Evolutionary conservation across 2,888 invertebrate genomes (phyloP), one percentile per base, ranked within the genome.

Genomic region (Drosophila mettleri): DNA sequence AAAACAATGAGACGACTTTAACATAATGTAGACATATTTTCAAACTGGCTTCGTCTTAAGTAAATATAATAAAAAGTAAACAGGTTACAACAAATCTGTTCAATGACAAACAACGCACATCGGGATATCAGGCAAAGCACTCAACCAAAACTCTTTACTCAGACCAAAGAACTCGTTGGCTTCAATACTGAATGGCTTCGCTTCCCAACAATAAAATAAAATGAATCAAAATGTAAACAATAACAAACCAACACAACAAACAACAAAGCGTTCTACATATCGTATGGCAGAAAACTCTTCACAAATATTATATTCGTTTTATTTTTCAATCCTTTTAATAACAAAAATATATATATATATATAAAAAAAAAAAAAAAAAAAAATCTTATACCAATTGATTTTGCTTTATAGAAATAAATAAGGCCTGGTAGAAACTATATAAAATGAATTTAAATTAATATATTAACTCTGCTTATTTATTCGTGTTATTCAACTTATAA

Each of bases 231-330:
- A 10, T 45, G 45, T 39, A 16, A 66, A 66, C 53, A 60, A 51
- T n/a, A 66, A 45, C 70, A 65, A 65, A 60, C 60, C n/a, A 74
- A 66, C 51, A 69, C 46, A 65, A 65, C 55, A 70, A 60, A 16
- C 71, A 70, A 61, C 49, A 61, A 69, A 55, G 33, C 34, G 36
- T 18, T 29, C 62, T 63, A 74, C 62, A 49, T 61, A 49, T 51
- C 2, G 14, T 22, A 22, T 7, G 20, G 22, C 33, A 33, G 33
- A 0, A 22, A 33, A 2, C 9, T 20, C 33, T 10, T 33, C 1
- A 9, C 29, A 33, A n/a, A 22, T 33, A 9, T 31, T n/a, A 20
- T 14, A 20, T 10, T 14, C 10, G 10, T 20, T 39, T n/a, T 9
- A 9, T 9, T 24, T 5, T 10, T 3, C n/a, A 22, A 8, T 24